These are phyloP conservation scores for Oligia latruncula DNA, from an alignment of 2,888 invertebrate species.

Conservation along the genomic window DNA sequence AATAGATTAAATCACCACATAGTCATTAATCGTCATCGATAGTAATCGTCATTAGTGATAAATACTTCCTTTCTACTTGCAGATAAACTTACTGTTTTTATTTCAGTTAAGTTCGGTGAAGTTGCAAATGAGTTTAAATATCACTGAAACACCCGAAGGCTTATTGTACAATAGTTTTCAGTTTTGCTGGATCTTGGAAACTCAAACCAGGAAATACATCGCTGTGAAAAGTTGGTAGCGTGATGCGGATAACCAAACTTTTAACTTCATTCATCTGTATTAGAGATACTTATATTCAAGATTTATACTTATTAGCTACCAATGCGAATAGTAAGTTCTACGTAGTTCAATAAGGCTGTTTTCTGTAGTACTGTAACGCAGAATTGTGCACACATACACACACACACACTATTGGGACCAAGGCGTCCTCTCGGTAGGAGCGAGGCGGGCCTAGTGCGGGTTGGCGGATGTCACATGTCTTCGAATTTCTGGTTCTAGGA, in stretches of 20 bases:
- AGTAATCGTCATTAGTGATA: neutral
- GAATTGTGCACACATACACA: neutral
- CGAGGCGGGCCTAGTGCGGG: too few relatives aligned
- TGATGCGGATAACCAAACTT: conserved; percentile 13
- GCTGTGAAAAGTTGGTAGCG: conserved; percentile 24
- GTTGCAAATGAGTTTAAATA: conserved; percentile 52
- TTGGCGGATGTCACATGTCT: too few relatives aligned
- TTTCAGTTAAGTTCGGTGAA: conserved; percentile 32
- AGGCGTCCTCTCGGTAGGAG: too few relatives aligned
- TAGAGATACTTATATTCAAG: conserved; percentile 1
- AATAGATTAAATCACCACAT: conserved; percentile 6
- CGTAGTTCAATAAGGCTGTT: too few relatives aligned
- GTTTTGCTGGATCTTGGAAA: conserved; percentile 31
- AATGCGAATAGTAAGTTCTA: neutral
- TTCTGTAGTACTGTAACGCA: too few relatives aligned
- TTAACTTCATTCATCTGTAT: neutral
- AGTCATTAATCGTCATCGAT: too few relatives aligned
- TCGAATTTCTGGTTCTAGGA: neutral
- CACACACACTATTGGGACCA: too few relatives aligned
- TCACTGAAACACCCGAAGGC: conserved; percentile 19
- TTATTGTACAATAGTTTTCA: conserved; percentile 41
- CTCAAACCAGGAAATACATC: conserved; percentile 27
- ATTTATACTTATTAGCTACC: neutral
- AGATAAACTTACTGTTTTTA: neutral
- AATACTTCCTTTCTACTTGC: neutral